These are phyloP conservation scores for Picathartes gymnocephalus DNA, from an alignment of 2,113 vertebrate genomes.

Conservation along the genomic window DNA sequence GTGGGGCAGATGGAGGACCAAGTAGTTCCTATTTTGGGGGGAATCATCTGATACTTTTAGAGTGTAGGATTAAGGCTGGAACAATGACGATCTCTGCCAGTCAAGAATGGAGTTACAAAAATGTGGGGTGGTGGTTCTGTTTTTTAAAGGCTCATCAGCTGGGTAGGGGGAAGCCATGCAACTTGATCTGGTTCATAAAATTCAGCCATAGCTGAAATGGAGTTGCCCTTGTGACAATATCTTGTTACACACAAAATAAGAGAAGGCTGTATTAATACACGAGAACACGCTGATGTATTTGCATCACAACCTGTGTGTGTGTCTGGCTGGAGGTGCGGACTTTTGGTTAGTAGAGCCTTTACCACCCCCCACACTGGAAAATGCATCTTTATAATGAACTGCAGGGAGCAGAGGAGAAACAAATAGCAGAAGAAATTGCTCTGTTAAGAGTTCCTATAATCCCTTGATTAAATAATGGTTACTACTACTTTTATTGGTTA, in stretches of 20 bases:
- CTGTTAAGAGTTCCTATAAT: not conserved
- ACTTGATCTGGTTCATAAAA: not conserved
- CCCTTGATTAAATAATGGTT: not conserved
- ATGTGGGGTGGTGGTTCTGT: not conserved
- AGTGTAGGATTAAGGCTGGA: not conserved
- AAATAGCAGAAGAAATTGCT: not conserved
- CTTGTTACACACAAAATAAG: not conserved
- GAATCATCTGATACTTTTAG: not conserved
- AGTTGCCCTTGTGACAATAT: not conserved
- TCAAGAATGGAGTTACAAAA: not conserved
- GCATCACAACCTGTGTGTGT: not conserved
- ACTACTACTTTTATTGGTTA: not conserved
- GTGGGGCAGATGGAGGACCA: not conserved
- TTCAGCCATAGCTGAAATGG: not conserved
- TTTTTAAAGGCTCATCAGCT: not conserved
- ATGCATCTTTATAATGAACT: not conserved
- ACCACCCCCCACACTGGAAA: not conserved
- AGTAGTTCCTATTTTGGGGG: not conserved
- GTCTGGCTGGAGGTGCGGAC: not conserved
- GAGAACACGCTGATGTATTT: not conserved
- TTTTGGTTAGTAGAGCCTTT: not conserved
- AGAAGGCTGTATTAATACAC: not conserved
- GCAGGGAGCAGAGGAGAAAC: not conserved
- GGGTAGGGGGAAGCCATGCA: not conserved
- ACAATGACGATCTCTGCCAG: not conserved